Conservation (phyloP, 2,888 invertebrate genomes). For the Anticlea derivata region DNA sequence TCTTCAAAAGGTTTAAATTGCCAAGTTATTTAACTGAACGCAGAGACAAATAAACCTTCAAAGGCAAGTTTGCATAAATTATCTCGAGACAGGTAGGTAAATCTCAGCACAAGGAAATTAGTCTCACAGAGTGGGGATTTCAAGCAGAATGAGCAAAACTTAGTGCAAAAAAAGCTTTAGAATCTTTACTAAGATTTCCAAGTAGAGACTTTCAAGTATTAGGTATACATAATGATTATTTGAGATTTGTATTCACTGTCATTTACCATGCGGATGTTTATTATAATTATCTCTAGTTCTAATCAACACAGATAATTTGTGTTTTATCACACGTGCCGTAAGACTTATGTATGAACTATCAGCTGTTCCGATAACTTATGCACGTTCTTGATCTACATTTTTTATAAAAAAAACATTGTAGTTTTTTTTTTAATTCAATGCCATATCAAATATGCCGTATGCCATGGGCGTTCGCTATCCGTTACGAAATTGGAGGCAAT, state of each 20-base stretch:
- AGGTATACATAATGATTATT: neutral
- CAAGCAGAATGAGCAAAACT: no score
- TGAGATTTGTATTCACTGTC: neutral
- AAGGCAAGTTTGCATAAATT: neutral
- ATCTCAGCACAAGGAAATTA: no score
- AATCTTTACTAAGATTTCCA: neutral
- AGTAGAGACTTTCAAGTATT: constrained; percentile 15
- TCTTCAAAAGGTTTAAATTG: no score
- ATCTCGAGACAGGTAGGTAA: neutral
- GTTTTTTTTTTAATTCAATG: no score
- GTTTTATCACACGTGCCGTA: neutral
- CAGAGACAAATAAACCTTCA: constrained; percentile 1
- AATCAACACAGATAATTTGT: constrained; percentile 6
- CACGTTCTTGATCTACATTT: neutral
- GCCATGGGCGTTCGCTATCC: constrained; percentile 9
- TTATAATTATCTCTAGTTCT: neutral
- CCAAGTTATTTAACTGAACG: neutral
- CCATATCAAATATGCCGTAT: neutral
- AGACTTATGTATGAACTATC: constrained; percentile 1
- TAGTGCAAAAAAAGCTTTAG: no score
- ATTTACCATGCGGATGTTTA: constrained; percentile 14
- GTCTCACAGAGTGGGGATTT: no score
- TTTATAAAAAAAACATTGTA: neutral
- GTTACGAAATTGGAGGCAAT: constrained; percentile 10
- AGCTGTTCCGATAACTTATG: constrained; percentile 14